Conservation (phyloP, 2,888 invertebrate genomes). For the Vesta saturnalis region DNA sequence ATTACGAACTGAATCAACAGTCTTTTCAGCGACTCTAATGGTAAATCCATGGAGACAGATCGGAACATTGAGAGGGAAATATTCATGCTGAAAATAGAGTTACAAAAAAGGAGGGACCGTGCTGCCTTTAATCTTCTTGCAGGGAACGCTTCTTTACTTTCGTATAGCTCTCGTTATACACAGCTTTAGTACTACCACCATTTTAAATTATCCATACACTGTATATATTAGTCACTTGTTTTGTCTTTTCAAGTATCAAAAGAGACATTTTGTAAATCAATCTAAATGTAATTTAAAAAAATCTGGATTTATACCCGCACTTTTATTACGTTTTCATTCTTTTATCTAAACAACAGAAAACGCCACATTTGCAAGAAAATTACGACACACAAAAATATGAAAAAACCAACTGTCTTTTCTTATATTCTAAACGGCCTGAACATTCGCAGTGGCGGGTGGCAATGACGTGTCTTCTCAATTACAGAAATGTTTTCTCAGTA, state of each 20-base stretch:
- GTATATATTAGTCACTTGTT: slow-evolving; percentile 30
- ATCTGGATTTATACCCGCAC: background rate
- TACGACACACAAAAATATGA: background rate
- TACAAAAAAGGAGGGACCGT: slow-evolving; percentile 48
- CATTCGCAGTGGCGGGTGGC: background rate
- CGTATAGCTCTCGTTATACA: slow-evolving; percentile 27
- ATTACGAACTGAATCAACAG: slow-evolving; percentile 44
- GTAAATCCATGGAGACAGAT: slow-evolving; percentile 49
- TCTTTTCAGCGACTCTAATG: slow-evolving; percentile 41
- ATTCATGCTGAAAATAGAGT: slow-evolving; percentile 56
- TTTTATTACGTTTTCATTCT: slow-evolving; percentile 8
- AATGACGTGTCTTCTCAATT: slow-evolving; percentile 1
- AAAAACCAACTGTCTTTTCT: background rate
- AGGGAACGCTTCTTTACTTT: slow-evolving; percentile 38
- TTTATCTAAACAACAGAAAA: background rate
- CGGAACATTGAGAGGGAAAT: slow-evolving; percentile 51
- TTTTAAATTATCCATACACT: slow-evolving; percentile 30
- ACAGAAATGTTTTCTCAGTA: no score
- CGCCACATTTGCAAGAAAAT: background rate
- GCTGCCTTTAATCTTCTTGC: slow-evolving; percentile 53
- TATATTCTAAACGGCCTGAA: background rate
- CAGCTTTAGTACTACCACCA: slow-evolving; percentile 32
- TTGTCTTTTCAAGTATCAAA: slow-evolving; percentile 26
- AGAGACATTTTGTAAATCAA: slow-evolving; percentile 21
- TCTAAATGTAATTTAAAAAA: slow-evolving; percentile 18